Evolutionary conservation across 2,113 vertebrate genomes (phyloP), one percentile per base, ranked within the genome.

Genomic region (Scopus umbretta): DNA sequence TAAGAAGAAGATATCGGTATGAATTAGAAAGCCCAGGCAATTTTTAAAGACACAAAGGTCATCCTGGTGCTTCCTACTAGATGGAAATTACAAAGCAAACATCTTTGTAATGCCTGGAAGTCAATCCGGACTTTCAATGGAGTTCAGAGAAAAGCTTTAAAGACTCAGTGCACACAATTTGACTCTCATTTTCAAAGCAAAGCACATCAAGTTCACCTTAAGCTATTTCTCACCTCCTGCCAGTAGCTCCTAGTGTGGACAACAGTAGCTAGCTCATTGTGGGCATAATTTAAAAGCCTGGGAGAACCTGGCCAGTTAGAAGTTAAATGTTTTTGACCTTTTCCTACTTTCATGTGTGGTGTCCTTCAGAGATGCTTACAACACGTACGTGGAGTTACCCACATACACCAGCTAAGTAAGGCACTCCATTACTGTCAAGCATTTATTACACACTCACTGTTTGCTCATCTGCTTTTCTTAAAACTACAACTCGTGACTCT

Each of bases 341-440:
- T n/a, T 49, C 66, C 59, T 30, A 3, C 47, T 66, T 30, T 38
- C 49, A 32, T 3, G 3, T 16, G 9, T 4, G 6, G 21, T 50
- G 45, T 32, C 70, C 21, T 62, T 49, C 65, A 30, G 45, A 65
- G 40, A 36, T 21, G 72, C 63, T 86, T 34, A 56, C 30, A 50
- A 26, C 38, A 55, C 8, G 1, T 9, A 4, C 7, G 0, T 5
- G 40, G 63, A 78, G 67, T 0, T 52, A 18, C 23, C 52, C 18
- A 17, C 36, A 2, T 5, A 25, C 29, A 42, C 5, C 56, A 79
- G 88, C 38, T 36, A 45, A 43, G 36, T 2, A 40, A 45, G 67
- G 32, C 21, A 16, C 59, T 29, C 13, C 2, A 1, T 17, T 42
- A 23, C 43, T 56, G 56, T 18, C 14, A 32, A 34, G 49, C 34